These are phyloP conservation scores for Enteromius argenteus DNA, from an alignment of 2,797 vertebrate species.

Conservation along the genomic window DNA sequence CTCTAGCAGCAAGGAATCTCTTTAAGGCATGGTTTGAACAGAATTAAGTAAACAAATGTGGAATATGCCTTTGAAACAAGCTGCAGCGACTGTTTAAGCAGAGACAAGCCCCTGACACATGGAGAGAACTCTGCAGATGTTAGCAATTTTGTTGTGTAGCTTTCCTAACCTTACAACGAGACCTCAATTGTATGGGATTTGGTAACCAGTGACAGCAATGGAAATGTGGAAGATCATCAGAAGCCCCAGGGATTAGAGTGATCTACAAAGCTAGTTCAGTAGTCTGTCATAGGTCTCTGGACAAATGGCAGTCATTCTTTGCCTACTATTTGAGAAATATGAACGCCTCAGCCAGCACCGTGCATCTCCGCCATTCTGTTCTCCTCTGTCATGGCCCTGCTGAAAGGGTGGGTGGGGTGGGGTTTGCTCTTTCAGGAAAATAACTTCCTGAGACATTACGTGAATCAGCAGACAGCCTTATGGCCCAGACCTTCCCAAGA, in stretches of 20 bases:
- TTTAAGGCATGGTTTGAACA: constrained; percentile 82
- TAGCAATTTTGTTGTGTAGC: constrained; percentile 79
- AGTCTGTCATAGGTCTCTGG: constrained; percentile 62
- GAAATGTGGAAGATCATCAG: constrained; percentile 74
- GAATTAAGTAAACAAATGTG: constrained; percentile 85
- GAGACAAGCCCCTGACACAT: constrained; percentile 77
- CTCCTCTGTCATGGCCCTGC: constrained; percentile 78
- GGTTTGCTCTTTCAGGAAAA: constrained; percentile 79
- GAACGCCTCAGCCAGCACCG: not conserved
- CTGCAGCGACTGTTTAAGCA: constrained; percentile 72
- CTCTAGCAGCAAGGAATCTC: constrained; percentile 81
- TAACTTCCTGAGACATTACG: constrained; percentile 87
- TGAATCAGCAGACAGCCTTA: constrained; percentile 79
- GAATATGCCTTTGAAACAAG: constrained; percentile 68
- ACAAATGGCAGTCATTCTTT: constrained; percentile 6
- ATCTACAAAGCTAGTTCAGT: constrained; percentile 75
- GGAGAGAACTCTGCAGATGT: constrained; percentile 79
- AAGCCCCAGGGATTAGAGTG: constrained; percentile 76
- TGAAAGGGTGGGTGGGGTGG: constrained; percentile 72
- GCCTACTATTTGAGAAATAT: not conserved
- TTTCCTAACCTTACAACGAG: constrained; percentile 78
- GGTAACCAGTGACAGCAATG: constrained; percentile 81
- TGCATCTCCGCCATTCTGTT: constrained; percentile 50
- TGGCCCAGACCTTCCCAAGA: constrained; percentile 69
- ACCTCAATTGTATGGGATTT: constrained; percentile 81